These are phyloP conservation scores for Regulus satrapa DNA, from an alignment of 2,113 vertebrate genomes.

Conservation along the genomic window DNA sequence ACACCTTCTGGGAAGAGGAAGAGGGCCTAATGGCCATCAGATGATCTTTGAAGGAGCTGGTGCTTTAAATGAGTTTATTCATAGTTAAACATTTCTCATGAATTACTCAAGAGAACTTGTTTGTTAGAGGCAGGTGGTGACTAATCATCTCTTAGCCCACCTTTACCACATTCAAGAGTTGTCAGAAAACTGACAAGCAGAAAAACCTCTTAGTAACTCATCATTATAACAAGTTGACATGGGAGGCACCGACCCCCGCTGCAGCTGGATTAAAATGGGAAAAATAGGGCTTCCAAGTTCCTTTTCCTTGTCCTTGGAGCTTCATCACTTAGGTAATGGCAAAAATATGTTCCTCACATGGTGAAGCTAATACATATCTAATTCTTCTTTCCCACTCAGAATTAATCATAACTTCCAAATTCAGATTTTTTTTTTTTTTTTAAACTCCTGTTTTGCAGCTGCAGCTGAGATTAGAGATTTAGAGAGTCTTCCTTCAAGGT, in stretches of 20 bases:
- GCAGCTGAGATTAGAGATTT: background rate
- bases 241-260: slow-evolving; percentile 6
- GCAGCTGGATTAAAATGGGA: slow-evolving; percentile 22
- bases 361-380: slow-evolving; percentile 14
- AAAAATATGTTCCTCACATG: slow-evolving; percentile 9
- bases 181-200: slow-evolving; percentile 39
- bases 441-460: background rate
- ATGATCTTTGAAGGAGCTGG: background rate
- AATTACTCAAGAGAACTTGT: slow-evolving; percentile 30
- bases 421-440: background rate
- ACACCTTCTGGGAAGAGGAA: background rate
- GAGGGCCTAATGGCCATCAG: background rate
- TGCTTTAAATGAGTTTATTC: background rate
- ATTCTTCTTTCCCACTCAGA: slow-evolving; percentile 12
- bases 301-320: slow-evolving; percentile 33
- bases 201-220: slow-evolving; percentile 29
- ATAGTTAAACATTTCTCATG: slow-evolving; percentile 4
- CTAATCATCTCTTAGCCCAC: slow-evolving; percentile 54
- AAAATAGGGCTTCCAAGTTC: slow-evolving; percentile 34
- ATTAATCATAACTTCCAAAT: slow-evolving; percentile 21
- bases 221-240: slow-evolving; percentile 35
- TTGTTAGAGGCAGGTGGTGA: slow-evolving; percentile 47
- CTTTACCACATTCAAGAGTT: slow-evolving; percentile 31
- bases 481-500: background rate
- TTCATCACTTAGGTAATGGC: slow-evolving; percentile 30